Percentiles rank a stretch among this genome's conserved stretches.
These are phyloP conservation scores for Theodoxus fluviatilis DNA, from an alignment of 2,888 invertebrate genomes.

Conservation along the genomic window DNA sequence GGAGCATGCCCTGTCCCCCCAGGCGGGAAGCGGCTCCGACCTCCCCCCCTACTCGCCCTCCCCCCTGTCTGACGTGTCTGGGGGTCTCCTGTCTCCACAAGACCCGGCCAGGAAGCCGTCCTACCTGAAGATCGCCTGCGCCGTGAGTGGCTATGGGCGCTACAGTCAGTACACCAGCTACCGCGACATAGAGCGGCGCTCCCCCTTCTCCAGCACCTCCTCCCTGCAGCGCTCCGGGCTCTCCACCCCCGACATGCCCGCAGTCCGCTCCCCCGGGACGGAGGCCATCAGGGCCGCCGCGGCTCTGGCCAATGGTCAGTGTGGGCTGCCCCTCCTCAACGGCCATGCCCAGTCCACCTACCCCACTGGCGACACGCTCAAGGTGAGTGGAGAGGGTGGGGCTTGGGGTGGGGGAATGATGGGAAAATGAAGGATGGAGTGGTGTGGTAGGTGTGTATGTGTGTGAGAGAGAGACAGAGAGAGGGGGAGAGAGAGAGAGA, in stretches of 20 bases:
- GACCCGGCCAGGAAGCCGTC: slow-evolving; percentile 53
- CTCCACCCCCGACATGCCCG: slow-evolving; percentile 46
- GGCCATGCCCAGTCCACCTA: slow-evolving; percentile 29
- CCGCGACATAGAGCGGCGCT: slow-evolving; percentile 52
- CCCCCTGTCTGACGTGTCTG: too few species aligned
- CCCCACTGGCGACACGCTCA: slow-evolving; percentile 35
- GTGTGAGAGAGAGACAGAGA: too few species aligned
- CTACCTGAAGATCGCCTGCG: slow-evolving; percentile 59
- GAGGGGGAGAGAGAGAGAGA: too few species aligned
- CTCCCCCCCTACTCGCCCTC: slow-evolving; percentile 38
- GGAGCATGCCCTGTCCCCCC: slow-evolving; percentile 27
- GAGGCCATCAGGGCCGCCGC: slow-evolving; percentile 29
- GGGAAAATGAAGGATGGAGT: background rate
- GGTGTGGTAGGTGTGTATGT: slow-evolving; percentile 17
- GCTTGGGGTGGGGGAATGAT: background rate
- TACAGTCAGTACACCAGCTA: slow-evolving; percentile 53
- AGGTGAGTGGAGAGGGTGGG: slow-evolving; percentile 29
- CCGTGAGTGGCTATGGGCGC: slow-evolving; percentile 58
- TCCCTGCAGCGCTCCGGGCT: slow-evolving; percentile 41
- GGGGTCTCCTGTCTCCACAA: too few species aligned
- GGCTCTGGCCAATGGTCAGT: slow-evolving; percentile 24
- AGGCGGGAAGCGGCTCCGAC: slow-evolving; percentile 33
- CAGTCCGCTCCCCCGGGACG: slow-evolving; percentile 32
- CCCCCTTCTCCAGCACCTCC: slow-evolving; percentile 52
- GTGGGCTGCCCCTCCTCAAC: slow-evolving; percentile 28